phyloP scores from a whole-genome alignment of 2,797 vertebrate genomes.

The Picus viridis region DNA sequence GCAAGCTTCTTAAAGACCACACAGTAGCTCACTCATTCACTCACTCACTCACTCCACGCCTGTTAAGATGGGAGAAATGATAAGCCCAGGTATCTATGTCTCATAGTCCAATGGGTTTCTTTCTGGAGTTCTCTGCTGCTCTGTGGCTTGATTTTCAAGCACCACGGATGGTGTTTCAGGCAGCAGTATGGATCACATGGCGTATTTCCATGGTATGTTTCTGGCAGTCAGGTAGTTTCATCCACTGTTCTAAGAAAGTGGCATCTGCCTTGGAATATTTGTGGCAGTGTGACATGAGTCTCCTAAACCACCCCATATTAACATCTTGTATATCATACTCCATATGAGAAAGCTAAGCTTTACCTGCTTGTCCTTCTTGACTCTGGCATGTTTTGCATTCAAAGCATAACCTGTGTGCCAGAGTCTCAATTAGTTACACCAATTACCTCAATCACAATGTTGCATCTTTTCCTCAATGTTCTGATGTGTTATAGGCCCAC shows the following conservation, averaged over 20 bases:
- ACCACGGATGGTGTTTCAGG: neutral
- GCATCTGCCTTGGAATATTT: neutral
- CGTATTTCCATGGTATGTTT: neutral
- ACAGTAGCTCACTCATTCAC: neutral
- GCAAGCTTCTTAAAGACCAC: neutral
- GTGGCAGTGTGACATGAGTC: neutral
- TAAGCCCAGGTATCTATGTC: neutral
- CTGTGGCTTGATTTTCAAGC: neutral
- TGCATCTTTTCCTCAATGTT: neutral
- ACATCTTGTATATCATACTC: neutral
- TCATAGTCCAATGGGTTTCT: neutral
- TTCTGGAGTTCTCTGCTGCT: neutral
- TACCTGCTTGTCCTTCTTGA: neutral
- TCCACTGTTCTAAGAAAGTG: neutral
- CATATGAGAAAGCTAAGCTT: neutral
- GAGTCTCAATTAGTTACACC: neutral
- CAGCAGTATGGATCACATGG: neutral
- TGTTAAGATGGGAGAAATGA: neutral
- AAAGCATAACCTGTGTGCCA: neutral
- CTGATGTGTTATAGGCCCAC: neutral
- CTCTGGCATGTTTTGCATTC: neutral
- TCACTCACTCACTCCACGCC: neutral
- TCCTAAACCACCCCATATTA: neutral
- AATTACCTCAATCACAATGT: accelerated
- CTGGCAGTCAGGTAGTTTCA: neutral